phyloP scores from a whole-genome alignment of 2,888 invertebrate species.

The Timema cristinae region DNA sequence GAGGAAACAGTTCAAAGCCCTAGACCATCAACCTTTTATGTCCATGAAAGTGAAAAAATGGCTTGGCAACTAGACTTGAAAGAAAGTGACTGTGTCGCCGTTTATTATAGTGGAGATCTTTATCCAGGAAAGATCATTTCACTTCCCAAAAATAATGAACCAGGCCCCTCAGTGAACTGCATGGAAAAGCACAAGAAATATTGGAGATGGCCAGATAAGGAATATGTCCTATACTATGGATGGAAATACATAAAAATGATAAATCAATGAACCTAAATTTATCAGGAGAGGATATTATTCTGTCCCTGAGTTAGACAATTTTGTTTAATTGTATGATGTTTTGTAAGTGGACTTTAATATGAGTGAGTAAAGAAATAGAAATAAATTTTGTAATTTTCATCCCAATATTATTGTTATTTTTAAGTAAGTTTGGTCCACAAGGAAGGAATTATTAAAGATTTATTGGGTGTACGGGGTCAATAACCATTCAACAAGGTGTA shows the following conservation, averaged over 20 bases:
- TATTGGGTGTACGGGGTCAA: no score
- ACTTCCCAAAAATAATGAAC: not conserved
- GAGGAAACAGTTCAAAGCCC: not conserved
- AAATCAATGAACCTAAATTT: slow-evolving; percentile 5
- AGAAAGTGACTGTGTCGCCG: not conserved
- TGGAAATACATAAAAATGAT: not conserved
- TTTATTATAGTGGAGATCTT: slow-evolving; percentile 4
- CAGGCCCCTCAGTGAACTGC: not conserved
- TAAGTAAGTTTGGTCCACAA: no score
- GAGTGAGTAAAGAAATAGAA: no score
- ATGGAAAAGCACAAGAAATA: slow-evolving; percentile 2
- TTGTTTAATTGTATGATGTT: not conserved
- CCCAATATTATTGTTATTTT: no score
- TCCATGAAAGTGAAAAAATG: not conserved
- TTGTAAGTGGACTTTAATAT: not conserved
- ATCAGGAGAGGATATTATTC: not conserved
- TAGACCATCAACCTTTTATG: no score
- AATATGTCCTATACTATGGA: not conserved
- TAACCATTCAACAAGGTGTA: not conserved
- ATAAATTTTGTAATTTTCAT: no score
- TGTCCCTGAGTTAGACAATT: not conserved
- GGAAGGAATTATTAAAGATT: no score
- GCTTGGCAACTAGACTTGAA: slow-evolving; percentile 1
- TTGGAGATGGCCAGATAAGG: slow-evolving; percentile 8
- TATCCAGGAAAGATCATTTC: not conserved